phyloP scores from a whole-genome alignment of 2,888 invertebrate genomes.

The Acholoe squamosa region DNA sequence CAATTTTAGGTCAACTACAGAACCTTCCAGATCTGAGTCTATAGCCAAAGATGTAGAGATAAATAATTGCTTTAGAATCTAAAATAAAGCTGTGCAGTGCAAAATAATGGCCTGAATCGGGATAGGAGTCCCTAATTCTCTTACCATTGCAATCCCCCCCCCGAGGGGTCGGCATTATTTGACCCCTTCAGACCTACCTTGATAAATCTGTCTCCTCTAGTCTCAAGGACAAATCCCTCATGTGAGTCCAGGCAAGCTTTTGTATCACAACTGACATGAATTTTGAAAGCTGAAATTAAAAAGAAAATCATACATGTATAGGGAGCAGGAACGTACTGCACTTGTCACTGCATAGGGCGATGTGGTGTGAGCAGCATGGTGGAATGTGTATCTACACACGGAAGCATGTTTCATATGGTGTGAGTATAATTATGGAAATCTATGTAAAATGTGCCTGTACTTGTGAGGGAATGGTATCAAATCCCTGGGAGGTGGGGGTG shows the following conservation, averaged over 20 bases:
- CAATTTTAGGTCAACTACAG: too few species aligned
- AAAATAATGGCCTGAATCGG: neutral
- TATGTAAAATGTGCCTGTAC: too few species aligned
- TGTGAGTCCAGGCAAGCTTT: neutral
- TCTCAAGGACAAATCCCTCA: neutral
- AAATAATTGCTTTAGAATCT: neutral
- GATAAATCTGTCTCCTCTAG: conserved; percentile 3
- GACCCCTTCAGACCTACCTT: too few species aligned
- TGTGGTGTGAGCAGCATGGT: too few species aligned
- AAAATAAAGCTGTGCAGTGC: neutral
- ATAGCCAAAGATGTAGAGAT: neutral
- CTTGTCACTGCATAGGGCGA: too few species aligned
- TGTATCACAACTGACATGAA: conserved; percentile 56
- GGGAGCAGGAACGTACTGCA: too few species aligned
- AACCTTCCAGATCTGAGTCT: neutral
- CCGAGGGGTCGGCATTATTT: too few species aligned
- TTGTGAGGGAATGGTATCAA: too few species aligned
- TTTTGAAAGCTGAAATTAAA: conserved; percentile 53
- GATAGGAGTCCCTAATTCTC: neutral
- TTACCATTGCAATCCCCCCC: too few species aligned
- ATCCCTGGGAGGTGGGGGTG: too few species aligned
- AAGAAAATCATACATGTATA: too few species aligned
- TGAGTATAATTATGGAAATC: neutral
- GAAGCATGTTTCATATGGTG: neutral
- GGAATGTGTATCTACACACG: neutral